A percentile compares a stretch with the other conserved stretches of the same genome.
Evolutionary conservation across 2,797 vertebrate genomes (phyloP).

Genomic region (Lateolabrax maculatus): DNA sequence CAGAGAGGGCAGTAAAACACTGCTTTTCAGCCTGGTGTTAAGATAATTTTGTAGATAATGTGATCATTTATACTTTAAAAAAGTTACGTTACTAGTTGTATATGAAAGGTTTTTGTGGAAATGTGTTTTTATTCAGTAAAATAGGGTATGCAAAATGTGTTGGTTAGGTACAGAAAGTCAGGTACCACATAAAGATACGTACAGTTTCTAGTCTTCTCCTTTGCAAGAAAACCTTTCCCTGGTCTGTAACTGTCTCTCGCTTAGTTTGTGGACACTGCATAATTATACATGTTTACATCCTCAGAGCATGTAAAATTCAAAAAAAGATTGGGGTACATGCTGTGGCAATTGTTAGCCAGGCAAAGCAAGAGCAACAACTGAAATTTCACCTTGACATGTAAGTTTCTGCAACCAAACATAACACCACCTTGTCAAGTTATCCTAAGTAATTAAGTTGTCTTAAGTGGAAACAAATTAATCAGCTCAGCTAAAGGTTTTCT

Average conservation of each 20-base stretch:
- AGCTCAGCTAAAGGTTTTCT: slow-evolving; percentile 47
- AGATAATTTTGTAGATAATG: neutral
- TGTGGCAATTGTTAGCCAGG: neutral
- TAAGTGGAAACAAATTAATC: slow-evolving; percentile 62
- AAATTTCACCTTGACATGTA: slow-evolving; percentile 21
- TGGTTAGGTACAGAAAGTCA: neutral
- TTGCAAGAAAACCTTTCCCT: neutral
- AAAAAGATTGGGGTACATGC: neutral
- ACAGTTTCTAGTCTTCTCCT: neutral
- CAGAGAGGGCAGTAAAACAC: neutral
- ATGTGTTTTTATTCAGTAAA: neutral
- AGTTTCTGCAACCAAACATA: slow-evolving; percentile 11
- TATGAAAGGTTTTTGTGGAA: neutral
- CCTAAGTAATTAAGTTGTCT: slow-evolving; percentile 45
- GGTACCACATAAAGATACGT: neutral
- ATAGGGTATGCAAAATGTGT: neutral
- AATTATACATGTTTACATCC: neutral
- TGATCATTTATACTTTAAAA: neutral
- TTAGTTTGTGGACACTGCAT: neutral
- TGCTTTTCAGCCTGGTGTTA: neutral
- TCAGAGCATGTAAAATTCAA: neutral
- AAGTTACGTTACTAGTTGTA: neutral
- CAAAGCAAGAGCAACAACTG: neutral
- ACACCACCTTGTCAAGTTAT: slow-evolving; percentile 21
- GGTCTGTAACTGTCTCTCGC: neutral